Percentiles rank a stretch among this genome's conserved stretches.
Conservation (phyloP, 2,113 vertebrate genomes). For the Pica pica region DNA sequence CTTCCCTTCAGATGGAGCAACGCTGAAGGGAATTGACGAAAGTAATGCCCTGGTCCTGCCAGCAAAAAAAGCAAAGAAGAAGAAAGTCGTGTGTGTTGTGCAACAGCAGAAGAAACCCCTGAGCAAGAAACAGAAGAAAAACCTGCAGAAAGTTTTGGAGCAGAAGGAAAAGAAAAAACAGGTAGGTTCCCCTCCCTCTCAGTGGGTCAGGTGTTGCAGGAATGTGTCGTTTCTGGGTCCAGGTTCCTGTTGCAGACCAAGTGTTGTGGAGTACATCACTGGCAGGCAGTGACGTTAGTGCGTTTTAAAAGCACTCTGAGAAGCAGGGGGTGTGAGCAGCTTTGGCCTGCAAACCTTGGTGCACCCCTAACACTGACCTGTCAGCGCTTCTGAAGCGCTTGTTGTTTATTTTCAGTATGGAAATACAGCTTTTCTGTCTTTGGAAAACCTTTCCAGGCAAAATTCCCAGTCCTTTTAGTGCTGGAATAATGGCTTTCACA, state of each 20-base stretch:
- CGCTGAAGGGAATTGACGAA: constrained; percentile 84
- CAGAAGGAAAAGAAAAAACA: constrained; percentile 90
- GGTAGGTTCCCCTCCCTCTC: constrained; percentile 46
- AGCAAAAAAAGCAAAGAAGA: constrained; percentile 78
- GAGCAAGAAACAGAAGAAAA: constrained; percentile 87
- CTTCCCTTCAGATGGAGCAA: constrained; percentile 69
- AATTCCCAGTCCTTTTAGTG: not conserved
- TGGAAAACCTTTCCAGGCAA: not conserved
- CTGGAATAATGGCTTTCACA: not conserved
- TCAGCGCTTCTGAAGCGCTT: not conserved
- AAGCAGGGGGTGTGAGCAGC: accelerated
- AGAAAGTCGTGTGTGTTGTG: not conserved
- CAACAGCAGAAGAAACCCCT: constrained; percentile 77
- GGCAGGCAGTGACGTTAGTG: accelerated
- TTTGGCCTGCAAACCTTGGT: not conserved
- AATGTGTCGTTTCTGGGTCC: accelerated
- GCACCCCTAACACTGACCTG: not conserved
- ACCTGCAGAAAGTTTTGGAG: constrained; percentile 87
- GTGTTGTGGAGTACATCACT: accelerated
- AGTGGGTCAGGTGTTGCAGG: accelerated
- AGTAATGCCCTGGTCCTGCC: constrained; percentile 89
- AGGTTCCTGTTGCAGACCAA: accelerated
- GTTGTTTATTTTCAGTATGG: accelerated
- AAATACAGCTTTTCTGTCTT: not conserved
- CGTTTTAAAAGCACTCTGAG: not conserved